Conservation (phyloP, 2,113 vertebrate species). For the Centropristis striata region DNA sequence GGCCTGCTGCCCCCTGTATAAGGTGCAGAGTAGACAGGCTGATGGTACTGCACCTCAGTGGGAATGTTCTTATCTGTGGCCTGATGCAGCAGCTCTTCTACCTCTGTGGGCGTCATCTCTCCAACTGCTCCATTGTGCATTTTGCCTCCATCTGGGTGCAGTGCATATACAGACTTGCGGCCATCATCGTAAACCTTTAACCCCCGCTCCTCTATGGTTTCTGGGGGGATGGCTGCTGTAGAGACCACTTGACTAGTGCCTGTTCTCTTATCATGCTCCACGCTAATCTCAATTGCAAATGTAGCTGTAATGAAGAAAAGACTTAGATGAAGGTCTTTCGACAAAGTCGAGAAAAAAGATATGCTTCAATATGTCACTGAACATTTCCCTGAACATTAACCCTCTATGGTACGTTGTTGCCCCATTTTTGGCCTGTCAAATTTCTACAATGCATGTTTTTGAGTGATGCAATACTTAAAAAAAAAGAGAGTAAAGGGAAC, state of each 20-base stretch:
- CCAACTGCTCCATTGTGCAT: constrained; percentile 72
- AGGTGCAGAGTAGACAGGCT: constrained; percentile 91
- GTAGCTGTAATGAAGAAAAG: constrained; percentile 85
- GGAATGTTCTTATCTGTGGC: constrained; percentile 88
- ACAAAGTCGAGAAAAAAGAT: not conserved
- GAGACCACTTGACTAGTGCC: constrained; percentile 94
- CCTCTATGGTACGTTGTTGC: no score
- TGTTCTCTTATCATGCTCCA: constrained; percentile 92
- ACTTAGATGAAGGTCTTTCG: not conserved
- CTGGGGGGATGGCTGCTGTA: constrained; percentile 89
- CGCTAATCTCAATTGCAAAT: constrained; percentile 96
- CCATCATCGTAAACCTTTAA: constrained; percentile 96
- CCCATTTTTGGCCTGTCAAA: no score
- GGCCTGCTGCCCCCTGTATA: constrained; percentile 80
- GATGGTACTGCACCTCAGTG: constrained; percentile 91
- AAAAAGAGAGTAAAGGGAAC: no score
- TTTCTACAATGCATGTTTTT: no score
- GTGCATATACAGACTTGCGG: constrained; percentile 91
- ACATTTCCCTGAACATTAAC: no score
- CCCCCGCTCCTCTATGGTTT: constrained; percentile 87
- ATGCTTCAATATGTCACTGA: no score
- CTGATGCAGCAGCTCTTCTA: constrained; percentile 92
- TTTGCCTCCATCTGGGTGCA: constrained; percentile 76
- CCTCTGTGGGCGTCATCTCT: constrained; percentile 88
- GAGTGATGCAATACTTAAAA: no score